A percentile compares a stretch with the other conserved stretches of the same genome.
phyloP scores from a whole-genome alignment of 2,113 vertebrate species.

The Vulpes ferrilata region DNA sequence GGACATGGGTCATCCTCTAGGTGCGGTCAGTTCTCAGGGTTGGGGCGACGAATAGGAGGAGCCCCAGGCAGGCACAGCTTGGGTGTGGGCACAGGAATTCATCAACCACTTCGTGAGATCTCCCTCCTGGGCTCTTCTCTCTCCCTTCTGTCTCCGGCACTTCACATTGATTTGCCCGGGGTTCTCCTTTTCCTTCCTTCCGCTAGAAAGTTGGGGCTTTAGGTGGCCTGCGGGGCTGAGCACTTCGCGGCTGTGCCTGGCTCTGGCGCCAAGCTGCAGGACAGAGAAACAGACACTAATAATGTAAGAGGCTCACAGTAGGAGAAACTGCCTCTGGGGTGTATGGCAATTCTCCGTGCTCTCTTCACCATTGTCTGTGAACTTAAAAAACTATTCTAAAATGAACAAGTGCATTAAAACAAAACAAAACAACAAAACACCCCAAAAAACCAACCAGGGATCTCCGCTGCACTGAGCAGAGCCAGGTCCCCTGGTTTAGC shows the following conservation, averaged over 20 bases:
- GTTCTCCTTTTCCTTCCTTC: not conserved
- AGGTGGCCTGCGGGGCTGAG: not conserved
- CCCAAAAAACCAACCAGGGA: not conserved
- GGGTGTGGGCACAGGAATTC: not conserved
- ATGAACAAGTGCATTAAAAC: not conserved
- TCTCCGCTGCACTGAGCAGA: not conserved
- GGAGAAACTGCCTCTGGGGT: not conserved
- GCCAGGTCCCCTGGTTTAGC: not conserved
- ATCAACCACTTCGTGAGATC: not conserved
- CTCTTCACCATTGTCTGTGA: not conserved
- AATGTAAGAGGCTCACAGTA: not conserved
- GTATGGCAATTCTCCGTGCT: not conserved
- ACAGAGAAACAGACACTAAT: not conserved
- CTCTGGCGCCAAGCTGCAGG: not conserved
- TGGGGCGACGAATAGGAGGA: too few species aligned
- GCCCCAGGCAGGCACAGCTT: not conserved
- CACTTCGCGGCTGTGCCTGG: not conserved
- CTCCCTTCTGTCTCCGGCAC: not conserved
- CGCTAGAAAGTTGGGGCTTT: not conserved
- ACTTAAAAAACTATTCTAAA: not conserved
- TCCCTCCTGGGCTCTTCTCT: not conserved
- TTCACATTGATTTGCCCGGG: not conserved
- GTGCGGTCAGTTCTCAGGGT: not conserved
- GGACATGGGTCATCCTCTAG: accelerated
- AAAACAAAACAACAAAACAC: not conserved